Evolutionary conservation across 2,797 vertebrate species (phyloP).

Genomic region (Lemur catta): DNA sequence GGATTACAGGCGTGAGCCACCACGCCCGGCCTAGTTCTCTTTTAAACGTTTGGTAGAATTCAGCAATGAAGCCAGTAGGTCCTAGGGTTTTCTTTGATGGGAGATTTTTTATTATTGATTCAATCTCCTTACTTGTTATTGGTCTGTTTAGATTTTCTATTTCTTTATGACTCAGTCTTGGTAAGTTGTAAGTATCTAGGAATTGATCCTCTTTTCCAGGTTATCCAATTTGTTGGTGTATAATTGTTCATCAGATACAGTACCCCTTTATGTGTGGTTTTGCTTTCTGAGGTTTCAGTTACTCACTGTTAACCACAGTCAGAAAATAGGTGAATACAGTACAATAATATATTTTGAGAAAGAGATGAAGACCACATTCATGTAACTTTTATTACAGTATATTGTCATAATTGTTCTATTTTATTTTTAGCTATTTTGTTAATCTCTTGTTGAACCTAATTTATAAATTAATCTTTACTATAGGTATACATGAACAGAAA

Average conservation of each 20-base stretch:
- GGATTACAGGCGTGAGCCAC: no score
- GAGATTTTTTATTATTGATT: neutral
- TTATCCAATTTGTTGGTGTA: neutral
- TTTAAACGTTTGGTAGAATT: neutral
- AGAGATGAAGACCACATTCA: neutral
- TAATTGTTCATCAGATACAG: neutral
- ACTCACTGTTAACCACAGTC: neutral
- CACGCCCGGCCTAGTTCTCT: no score
- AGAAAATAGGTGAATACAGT: neutral
- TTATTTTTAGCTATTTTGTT: neutral
- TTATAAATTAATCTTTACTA: neutral
- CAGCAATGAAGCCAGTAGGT: neutral
- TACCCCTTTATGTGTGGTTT: neutral
- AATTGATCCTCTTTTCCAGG: neutral
- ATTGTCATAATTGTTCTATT: neutral
- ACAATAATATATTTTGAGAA: neutral
- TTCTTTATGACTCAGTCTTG: neutral
- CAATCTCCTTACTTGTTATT: neutral
- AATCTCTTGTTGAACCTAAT: neutral
- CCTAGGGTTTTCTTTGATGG: neutral
- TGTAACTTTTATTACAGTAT: no score
- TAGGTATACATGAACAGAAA: neutral
- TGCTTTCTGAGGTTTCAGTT: neutral
- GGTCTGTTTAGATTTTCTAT: neutral
- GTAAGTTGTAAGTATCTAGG: neutral